Percentiles rank a stretch among this genome's conserved stretches.
phyloP scores from a whole-genome alignment of 2,797 vertebrate genomes.

The Gallirallus australis region DNA sequence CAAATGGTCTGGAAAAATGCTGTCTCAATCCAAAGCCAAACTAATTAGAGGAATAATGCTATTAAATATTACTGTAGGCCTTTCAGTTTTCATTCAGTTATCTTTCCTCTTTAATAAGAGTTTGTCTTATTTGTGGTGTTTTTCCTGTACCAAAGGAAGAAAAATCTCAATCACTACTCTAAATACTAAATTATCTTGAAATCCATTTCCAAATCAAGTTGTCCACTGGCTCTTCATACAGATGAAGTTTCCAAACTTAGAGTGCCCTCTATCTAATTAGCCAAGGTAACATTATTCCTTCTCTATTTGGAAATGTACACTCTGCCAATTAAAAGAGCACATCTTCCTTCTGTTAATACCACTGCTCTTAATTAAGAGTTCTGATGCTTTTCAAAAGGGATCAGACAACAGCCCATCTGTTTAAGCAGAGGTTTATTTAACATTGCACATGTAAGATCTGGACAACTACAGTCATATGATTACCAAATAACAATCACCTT shows the following conservation, averaged over 20 bases:
- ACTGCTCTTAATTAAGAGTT: constrained; percentile 39
- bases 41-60: not conserved
- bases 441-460: not conserved
- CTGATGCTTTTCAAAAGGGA: constrained; percentile 1
- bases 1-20: not conserved
- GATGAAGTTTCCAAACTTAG: not conserved
- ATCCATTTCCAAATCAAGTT: not conserved
- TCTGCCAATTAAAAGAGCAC: constrained; percentile 23
- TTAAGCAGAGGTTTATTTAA: constrained; percentile 52
- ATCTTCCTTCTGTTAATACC: constrained; percentile 21
- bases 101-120: not conserved
- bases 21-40: not conserved
- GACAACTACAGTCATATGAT: not conserved
- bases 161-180: not conserved
- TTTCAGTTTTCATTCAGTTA: not conserved
- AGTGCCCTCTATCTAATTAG: not conserved
- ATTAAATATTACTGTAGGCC: not conserved
- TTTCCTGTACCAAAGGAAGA: not conserved
- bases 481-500: not conserved
- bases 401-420: constrained; percentile 42
- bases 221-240: not conserved
- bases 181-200: not conserved
- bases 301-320: not conserved
- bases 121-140: not conserved
- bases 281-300: not conserved